A percentile compares a stretch with the other conserved stretches of the same genome.
Evolutionary conservation across 2,797 vertebrate species (phyloP).

Genomic region (Denticeps clupeoides): DNA sequence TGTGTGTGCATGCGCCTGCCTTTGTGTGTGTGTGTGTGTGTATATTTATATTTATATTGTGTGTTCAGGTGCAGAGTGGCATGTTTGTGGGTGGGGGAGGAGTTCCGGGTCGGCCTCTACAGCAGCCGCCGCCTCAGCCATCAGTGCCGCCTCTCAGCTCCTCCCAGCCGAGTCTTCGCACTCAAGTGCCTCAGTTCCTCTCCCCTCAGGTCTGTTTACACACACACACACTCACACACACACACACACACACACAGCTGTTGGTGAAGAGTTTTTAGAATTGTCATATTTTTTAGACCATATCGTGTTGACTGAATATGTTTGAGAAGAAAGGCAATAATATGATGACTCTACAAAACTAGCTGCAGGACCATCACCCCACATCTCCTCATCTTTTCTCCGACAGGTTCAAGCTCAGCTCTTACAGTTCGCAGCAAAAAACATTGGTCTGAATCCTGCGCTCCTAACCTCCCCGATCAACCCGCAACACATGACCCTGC

Average conservation of each 20-base stretch:
- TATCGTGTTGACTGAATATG: too few relatives aligned
- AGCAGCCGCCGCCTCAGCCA: constrained; percentile 72
- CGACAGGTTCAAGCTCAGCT: constrained; percentile 99
- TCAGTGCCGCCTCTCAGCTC: constrained; percentile 95
- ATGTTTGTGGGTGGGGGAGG: constrained; percentile 95
- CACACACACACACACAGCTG: background rate
- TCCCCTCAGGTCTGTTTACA: constrained; percentile 83
- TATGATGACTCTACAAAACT: background rate
- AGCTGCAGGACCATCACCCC: background rate
- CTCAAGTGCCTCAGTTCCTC: constrained; percentile 99
- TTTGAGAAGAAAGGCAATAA: too few relatives aligned
- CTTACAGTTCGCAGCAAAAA: constrained; percentile 99
- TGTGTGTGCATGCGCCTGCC: too few relatives aligned
- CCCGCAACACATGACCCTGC: constrained; percentile 99
- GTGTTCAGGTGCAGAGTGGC: constrained; percentile 81
- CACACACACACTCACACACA: background rate
- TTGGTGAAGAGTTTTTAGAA: too few relatives aligned
- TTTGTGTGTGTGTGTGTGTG: too few relatives aligned
- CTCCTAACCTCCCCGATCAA: constrained; percentile 99
- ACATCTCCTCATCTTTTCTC: constrained; percentile 3
- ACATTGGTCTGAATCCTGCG: constrained; percentile 99
- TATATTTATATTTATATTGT: background rate
- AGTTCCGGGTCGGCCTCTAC: constrained; percentile 94
- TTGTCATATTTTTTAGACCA: too few relatives aligned
- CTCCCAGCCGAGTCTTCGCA: constrained; percentile 99